Conservation (phyloP, 2,797 vertebrate species). For the Platalea minor region DNA sequence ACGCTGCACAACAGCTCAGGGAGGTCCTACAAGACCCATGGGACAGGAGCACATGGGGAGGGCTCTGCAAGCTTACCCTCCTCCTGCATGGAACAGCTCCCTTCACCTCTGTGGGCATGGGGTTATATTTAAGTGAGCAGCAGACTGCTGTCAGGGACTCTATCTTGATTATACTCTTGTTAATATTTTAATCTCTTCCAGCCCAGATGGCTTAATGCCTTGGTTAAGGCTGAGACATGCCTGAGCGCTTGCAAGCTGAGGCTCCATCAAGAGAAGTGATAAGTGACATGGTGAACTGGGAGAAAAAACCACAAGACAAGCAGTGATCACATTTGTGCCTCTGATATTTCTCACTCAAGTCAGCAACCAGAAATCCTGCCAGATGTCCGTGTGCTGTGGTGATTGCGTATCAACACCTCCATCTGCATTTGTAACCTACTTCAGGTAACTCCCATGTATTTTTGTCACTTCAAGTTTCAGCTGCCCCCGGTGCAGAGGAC, state of each 20-base stretch:
- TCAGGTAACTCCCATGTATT: neutral
- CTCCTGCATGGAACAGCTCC: neutral
- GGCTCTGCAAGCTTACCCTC: neutral
- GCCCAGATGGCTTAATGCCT: neutral
- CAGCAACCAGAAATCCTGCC: neutral
- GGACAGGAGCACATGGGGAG: neutral
- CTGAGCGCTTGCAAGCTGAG: neutral
- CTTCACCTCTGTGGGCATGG: neutral
- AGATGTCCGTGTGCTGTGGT: fast-evolving
- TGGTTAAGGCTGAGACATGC: neutral
- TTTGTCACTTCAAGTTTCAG: neutral
- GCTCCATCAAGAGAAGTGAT: neutral
- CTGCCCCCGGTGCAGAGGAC: fast-evolving
- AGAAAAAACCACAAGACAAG: neutral
- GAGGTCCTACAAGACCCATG: neutral
- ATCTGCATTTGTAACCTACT: neutral
- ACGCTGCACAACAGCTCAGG: neutral
- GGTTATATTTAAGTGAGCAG: neutral
- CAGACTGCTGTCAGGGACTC: neutral
- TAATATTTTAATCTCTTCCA: neutral
- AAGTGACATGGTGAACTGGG: neutral
- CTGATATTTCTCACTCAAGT: neutral
- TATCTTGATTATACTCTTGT: neutral
- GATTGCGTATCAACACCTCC: neutral
- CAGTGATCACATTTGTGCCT: neutral